Evolutionary conservation across 2,888 invertebrate genomes (phyloP), one percentile per base, ranked within the genome.

Genomic region (Drosophila meridiana): DNA sequence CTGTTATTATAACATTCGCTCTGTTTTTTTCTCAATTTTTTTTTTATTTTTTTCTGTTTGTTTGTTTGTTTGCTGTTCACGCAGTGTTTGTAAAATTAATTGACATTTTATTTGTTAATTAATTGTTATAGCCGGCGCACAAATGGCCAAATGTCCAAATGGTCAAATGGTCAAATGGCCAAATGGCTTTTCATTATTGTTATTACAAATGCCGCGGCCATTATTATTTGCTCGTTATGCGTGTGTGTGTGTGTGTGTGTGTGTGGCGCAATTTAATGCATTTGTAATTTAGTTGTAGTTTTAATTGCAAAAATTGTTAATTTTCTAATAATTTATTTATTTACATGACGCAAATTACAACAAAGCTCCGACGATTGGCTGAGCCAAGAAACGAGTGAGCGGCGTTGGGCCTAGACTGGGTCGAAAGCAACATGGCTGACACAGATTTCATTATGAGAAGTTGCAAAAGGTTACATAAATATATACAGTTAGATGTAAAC

Each of bases 31-130:
- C 13, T 14, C 14, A 40, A 73, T 83, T 69, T 20, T 13, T 34
- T 13, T 43, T 32, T 34, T 69, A 4, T 34, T 3, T 65, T 65
- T 36, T 79, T 76, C 6, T 11, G 1, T 30, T 14, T 40, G 28
- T 55, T 28, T 43, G 47, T 28, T 36, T 47, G 45, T 47, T 45
- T 30, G 14, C 50, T 57, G 67, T 62, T 83, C 80, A 84, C 82
- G 81, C 84, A 80, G 79, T 83, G 87, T 87, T 85, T 90, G 86
- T 85, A 85, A 91, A 90, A 92, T 91, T 92, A 92, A 91, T 92
- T 92, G 91, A 91, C 92, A 91, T 91, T 92, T 91, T 91, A 91
- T 91, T 92, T 91, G 91, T 90, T 92, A 91, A 92, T 92, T 91
- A 92, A 92, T 91, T 91, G 91, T 90, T 83, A 87, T 79, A 82